phyloP scores from a whole-genome alignment of 2,888 invertebrate species.

The Beris chalybata region DNA sequence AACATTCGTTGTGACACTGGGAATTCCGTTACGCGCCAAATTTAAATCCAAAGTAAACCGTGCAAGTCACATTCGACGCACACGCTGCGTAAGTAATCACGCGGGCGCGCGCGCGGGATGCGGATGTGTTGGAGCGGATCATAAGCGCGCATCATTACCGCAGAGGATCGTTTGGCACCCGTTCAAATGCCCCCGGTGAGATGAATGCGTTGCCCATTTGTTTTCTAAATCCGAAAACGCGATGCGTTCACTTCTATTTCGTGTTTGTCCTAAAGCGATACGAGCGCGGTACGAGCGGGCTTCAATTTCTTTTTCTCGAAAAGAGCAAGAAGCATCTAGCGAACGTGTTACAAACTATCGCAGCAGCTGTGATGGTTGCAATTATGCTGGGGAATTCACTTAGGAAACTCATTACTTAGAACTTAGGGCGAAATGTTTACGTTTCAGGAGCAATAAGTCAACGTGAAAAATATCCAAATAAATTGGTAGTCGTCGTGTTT shows the following conservation, averaged over 20 bases:
- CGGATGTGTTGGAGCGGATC: slow-evolving; percentile 14
- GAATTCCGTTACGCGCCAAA: slow-evolving; percentile 32
- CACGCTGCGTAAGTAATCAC: not conserved
- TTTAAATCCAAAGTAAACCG: slow-evolving; percentile 31
- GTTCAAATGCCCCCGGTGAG: slow-evolving; percentile 34
- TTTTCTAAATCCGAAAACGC: slow-evolving; percentile 20
- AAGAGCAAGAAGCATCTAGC: slow-evolving; percentile 3
- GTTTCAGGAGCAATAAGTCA: slow-evolving; percentile 18
- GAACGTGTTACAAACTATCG: slow-evolving; percentile 19
- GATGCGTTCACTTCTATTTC: slow-evolving; percentile 1
- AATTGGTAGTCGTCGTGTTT: slow-evolving; percentile 1
- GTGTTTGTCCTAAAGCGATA: not conserved
- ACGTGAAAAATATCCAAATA: slow-evolving; percentile 24
- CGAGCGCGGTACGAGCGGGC: not conserved
- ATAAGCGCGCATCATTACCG: slow-evolving; percentile 33
- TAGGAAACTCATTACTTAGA: slow-evolving; percentile 17
- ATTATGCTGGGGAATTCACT: slow-evolving; percentile 21
- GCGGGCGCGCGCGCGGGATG: not conserved
- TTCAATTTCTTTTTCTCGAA: slow-evolving; percentile 4
- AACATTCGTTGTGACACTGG: slow-evolving; percentile 17
- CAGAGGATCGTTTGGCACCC: slow-evolving; percentile 27
- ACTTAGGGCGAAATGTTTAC: slow-evolving; percentile 18
- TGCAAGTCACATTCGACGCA: slow-evolving; percentile 4
- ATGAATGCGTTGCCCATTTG: slow-evolving; percentile 19
- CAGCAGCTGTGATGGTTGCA: slow-evolving; percentile 20